Evolutionary conservation across 2,888 invertebrate species (phyloP), one percentile per base, ranked within the genome.

Genomic region (Chalcosyrphus nemorum): DNA sequence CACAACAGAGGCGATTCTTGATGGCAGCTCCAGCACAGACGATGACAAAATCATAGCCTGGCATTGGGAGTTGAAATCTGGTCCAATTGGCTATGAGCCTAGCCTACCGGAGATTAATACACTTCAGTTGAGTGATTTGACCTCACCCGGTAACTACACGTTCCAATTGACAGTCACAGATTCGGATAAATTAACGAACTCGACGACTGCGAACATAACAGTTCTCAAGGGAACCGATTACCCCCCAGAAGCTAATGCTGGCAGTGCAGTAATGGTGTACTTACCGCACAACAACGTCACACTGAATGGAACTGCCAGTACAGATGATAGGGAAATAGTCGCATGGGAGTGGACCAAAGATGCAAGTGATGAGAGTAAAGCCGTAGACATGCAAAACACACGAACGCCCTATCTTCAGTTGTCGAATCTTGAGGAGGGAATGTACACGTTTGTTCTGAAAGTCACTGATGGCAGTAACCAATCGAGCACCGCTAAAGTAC

Each of bases 311-410:
- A 98, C 96, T 88, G 93, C 95, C 77, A 98, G 98, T 84, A 96
- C 96, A 0, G 98, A 99, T 89, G 98, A 98, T 91, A 96, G 97
- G 88, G 97, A 97, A 87, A 98, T 98, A 87, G 95, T 94, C 0
- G 96, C 95, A 21, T 99, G 98, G 96, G 98, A 98, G 91, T 98
- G 98, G 98, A 97, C 97, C 0, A 98, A 98, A 90, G 95, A 96
- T 59, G 94, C 95, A 0, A 95, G 95, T 56, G 97, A 97, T 89
- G 95, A 96, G 86, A 95, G 96, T 86, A 96, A 97, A 89, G 97
- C 97, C 0, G 98, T 97, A 7, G 98, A 98, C 89, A 98, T 98
- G 97, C 97, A 98, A 93, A 97, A 98, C 87, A 98, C 98, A 0
- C 94, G 97, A 88, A 97, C 97, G 0, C 97, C 98, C 0, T 97